A percentile compares a stretch with the other conserved stretches of the same genome.
phyloP scores from a whole-genome alignment of 1,140 invertebrate genomes.

The Cheumatopsyche charites region DNA sequence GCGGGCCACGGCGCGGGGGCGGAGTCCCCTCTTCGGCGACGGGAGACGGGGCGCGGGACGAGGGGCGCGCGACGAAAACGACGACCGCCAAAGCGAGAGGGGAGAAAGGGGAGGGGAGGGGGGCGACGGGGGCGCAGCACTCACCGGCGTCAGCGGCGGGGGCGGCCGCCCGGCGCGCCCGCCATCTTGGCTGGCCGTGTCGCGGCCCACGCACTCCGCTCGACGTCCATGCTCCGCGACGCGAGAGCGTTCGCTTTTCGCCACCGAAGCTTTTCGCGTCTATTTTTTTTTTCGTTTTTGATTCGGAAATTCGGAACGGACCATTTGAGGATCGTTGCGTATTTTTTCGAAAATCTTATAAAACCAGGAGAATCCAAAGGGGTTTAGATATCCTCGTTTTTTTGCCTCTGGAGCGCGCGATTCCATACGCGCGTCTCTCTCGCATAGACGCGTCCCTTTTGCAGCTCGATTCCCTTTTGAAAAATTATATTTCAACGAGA shows the following conservation, averaged over 20 bases:
- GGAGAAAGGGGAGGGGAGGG: neutral
- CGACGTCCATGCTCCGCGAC: neutral
- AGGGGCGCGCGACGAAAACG: neutral
- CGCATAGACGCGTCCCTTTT: too few species aligned
- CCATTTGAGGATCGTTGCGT: neutral
- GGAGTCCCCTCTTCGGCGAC: neutral
- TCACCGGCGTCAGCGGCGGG: conserved; percentile 22
- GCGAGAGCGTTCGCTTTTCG: neutral
- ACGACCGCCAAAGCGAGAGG: neutral
- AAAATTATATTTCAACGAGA: too few species aligned
- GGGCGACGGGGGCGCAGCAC: neutral
- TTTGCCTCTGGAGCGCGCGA: too few species aligned
- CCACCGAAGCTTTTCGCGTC: neutral
- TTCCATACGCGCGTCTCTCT: too few species aligned
- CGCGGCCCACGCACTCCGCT: conserved; percentile 11
- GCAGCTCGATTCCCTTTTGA: too few species aligned
- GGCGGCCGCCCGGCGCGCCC: conserved; percentile 29
- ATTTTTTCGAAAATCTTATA: neutral
- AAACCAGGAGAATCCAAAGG: too few species aligned
- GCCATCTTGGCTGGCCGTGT: conserved; percentile 33
- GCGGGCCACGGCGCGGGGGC: neutral
- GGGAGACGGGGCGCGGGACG: neutral
- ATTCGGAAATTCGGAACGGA: neutral
- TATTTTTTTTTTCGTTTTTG: neutral
- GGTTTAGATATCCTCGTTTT: too few species aligned